Conservation (phyloP, 2,113 vertebrate species). For the Myrmecophaga tridactyla region DNA sequence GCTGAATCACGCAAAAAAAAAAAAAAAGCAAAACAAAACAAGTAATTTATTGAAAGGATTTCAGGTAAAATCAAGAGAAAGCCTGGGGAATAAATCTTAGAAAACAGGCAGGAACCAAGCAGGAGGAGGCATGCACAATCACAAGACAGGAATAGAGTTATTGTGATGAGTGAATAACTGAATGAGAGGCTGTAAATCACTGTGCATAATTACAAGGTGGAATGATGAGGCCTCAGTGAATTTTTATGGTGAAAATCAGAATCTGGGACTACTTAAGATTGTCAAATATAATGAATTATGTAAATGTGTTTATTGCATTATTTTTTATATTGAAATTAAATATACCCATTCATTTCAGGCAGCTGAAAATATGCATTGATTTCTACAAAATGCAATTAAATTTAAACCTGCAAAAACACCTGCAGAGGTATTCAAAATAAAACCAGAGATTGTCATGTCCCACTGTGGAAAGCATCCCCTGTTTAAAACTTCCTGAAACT, state of each 20-base stretch:
- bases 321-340: slow-evolving; percentile 49
- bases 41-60: neutral
- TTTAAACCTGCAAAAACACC: slow-evolving; percentile 51
- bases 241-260: slow-evolving; percentile 3
- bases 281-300: slow-evolving; percentile 14
- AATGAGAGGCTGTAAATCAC: neutral
- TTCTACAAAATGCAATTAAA: slow-evolving; percentile 31
- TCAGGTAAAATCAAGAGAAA: neutral
- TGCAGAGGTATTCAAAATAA: slow-evolving; percentile 32
- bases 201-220: neutral
- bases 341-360: neutral
- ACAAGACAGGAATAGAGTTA: neutral
- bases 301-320: neutral
- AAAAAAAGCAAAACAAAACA: neutral
- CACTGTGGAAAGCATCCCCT: neutral
- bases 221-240: neutral
- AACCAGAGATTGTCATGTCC: neutral
- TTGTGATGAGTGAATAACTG: neutral
- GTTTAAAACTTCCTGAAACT: slow-evolving; percentile 36
- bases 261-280: neutral
- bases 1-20: neutral
- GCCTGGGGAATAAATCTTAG: neutral
- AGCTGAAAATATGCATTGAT: neutral
- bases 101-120: neutral
- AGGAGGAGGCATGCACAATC: neutral